A percentile compares a stretch with the other conserved stretches of the same genome.
phyloP scores from a whole-genome alignment of 2,888 invertebrate genomes.

The Pristionchus entomophagus region DNA sequence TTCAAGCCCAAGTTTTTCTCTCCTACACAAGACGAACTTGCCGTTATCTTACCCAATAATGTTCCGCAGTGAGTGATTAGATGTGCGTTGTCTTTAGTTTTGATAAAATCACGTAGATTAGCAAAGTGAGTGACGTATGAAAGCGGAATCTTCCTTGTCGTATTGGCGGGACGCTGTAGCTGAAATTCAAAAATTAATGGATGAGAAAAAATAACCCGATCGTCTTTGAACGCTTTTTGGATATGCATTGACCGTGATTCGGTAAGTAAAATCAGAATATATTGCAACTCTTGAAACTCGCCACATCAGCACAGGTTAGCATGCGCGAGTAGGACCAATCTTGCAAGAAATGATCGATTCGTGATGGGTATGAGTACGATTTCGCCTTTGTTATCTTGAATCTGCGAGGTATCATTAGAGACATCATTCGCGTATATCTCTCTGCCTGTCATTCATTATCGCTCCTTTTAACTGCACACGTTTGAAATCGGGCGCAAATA shows the following conservation, averaged over 20 bases:
- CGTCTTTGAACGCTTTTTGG: too few relatives aligned
- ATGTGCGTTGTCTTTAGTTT: background rate
- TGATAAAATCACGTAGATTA: background rate
- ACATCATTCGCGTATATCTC: too few relatives aligned
- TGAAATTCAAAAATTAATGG: too few relatives aligned
- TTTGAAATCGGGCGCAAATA: background rate
- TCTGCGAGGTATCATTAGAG: background rate
- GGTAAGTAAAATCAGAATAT: background rate
- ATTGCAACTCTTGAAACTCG: background rate
- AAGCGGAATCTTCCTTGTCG: background rate
- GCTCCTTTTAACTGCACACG: too few relatives aligned
- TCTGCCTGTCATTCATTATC: too few relatives aligned
- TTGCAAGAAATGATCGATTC: background rate
- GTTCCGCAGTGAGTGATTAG: background rate
- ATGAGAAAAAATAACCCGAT: too few relatives aligned
- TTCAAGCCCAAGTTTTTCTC: too few relatives aligned
- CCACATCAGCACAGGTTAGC: background rate
- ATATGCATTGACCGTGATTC: too few relatives aligned
- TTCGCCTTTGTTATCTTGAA: background rate
- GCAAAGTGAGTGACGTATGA: background rate
- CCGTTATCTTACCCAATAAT: too few relatives aligned
- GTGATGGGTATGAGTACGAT: background rate
- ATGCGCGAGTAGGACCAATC: background rate
- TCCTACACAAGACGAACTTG: too few relatives aligned
- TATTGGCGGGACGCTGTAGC: background rate